Evolutionary conservation across 2,888 invertebrate species (phyloP), one percentile per base, ranked within the genome.

Genomic region (Sycophila texana): DNA sequence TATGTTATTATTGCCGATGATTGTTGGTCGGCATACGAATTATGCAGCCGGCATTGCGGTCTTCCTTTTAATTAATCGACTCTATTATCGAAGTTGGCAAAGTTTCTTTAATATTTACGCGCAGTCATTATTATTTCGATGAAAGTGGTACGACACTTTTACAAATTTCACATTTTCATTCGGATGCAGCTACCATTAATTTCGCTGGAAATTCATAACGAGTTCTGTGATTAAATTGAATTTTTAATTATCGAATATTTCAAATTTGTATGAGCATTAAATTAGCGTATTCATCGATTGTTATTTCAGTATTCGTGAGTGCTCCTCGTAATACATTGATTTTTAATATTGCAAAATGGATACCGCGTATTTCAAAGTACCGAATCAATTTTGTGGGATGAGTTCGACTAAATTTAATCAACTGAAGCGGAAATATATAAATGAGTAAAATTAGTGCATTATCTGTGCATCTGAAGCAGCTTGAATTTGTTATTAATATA

Each of bases 31-130:
- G 12, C 49, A 20, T 26, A 53, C 39, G 30, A 73, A 73, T 63
- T 73, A 73, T 63, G 53, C 30, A n/a, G 47, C 55, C 60, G 49
- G 20, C n/a, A 51, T 49, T 73, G 39, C 18, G 13, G 39, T 63
- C 13, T 49, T 63, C 30, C 18, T 20, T 73, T 53, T 73, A 63
- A 73, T 73, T 73, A 73, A 73, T 65, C 73, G 73, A 73, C 53
- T 63, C 26, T 55, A 73, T 73, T 65, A 73, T 73, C 51, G 39
- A 12, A 30, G 39, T 61, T 30, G 53, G 13, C 61, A 14, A 51
- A 12, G 22, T 49, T 72, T 1, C 12, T 12, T 61, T 61, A 51
- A 72, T n/a, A 71, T 70, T 58, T 61, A 61, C 63, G n/a, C 39
- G 18, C 7, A n/a, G n/a, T 61, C 30, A 12, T 12, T 39, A 61